Base-by-base conservation (phyloP, 2,888 invertebrate species). In the Cosmia pyralina region DNA sequence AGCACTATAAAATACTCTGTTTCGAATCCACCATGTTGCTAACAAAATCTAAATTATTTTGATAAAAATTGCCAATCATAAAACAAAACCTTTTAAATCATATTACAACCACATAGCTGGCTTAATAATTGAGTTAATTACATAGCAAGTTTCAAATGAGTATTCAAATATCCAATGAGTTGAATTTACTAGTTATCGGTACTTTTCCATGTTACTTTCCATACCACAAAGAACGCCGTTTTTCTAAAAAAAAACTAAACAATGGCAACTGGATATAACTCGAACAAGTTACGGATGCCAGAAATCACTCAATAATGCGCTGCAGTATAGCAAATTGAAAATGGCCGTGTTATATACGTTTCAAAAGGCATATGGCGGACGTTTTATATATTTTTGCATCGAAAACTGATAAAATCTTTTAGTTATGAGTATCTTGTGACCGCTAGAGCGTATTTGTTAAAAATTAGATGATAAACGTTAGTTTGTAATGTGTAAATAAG, bases 321-420 rank as follows among this genome's bases (percentile, higher is more conserved):
- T 59, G 66, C 77, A 72, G 62, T n/a, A 59, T 62, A 76, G 57
- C 70, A 81, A 77, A 81, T 83, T 66, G 13, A 85, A 91, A 85
- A 92, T 91, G 75, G 83, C 86, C 82, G 90, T 78, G 70, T 92
- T 91, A 90, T 92, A 93, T 92, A 95, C 93, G 94, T 95, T 93
- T 94, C 95, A 95, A 95, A 96, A 96, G 94, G 96, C 96, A 96
- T 96, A 96, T 96, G 96, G 96, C 96, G 96, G 96, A 96, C 95
- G 95, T 96, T 96, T 96, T 96, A 96, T 96, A 96, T 96, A 95
- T 96, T 96, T 96, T 96, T 96, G 96, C 96, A 96, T 95, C 92
- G 94, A 95, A 96, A 96, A 95, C 94, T 95, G 94, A 95, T 95
- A 95, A 96, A 96, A 96, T 96, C 93, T 96, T 96, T 96, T 96